A percentile compares a stretch with the other conserved stretches of the same genome.
phyloP scores from a whole-genome alignment of 2,113 vertebrate genomes.

The Caranx ignobilis region DNA sequence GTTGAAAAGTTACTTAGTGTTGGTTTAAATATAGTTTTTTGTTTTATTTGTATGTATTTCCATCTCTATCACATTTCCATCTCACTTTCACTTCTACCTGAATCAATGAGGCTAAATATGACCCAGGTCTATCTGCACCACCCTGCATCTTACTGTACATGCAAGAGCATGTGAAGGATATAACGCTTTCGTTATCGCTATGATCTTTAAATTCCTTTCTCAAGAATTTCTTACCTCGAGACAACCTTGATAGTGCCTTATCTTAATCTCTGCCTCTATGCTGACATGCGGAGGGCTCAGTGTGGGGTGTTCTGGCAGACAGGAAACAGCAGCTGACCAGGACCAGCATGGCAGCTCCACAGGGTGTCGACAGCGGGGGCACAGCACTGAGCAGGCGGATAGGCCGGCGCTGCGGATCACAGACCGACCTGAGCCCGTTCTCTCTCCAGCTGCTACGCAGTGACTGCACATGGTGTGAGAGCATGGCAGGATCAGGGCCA shows the following conservation, averaged over 20 bases:
- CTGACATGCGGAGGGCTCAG: conserved; percentile 23
- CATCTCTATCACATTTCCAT: too few species aligned
- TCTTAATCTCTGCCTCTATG: background rate
- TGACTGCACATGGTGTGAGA: conserved; percentile 76
- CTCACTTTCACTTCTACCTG: too few species aligned
- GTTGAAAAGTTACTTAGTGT: too few species aligned
- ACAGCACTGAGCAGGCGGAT: conserved; percentile 66
- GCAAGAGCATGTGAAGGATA: background rate
- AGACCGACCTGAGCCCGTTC: background rate
- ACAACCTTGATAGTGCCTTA: background rate
- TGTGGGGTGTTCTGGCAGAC: conserved; percentile 75
- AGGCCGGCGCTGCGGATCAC: background rate
- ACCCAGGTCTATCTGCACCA: too few species aligned
- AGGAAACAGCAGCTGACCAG: conserved; percentile 70
- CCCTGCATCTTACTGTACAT: background rate
- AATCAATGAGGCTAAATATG: too few species aligned
- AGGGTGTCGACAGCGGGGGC: conserved; percentile 66
- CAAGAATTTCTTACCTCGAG: conserved; percentile 25
- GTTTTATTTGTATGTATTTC: background rate
- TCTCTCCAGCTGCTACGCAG: conserved; percentile 65
- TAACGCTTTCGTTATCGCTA: too few species aligned
- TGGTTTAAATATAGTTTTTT: too few species aligned
- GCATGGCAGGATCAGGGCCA: conserved; percentile 78
- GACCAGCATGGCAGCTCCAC: conserved; percentile 81
- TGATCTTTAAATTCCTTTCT: background rate